These are phyloP conservation scores for Bucco capensis DNA, from an alignment of 2,113 vertebrate species.

Conservation along the genomic window DNA sequence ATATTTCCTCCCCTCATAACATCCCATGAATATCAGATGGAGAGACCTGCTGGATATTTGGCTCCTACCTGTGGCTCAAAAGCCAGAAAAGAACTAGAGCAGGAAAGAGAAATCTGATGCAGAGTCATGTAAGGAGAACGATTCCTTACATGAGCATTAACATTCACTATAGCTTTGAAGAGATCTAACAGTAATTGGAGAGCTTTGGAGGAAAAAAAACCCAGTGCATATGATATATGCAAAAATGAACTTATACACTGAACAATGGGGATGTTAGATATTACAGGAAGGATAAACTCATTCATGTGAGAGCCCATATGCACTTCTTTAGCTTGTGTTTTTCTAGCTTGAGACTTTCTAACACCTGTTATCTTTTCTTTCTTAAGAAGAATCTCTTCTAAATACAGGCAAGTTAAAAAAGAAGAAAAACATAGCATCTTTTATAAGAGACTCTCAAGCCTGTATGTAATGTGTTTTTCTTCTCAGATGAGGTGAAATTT, in stretches of 20 bases:
- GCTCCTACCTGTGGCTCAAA: background rate
- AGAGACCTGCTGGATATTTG: constrained; percentile 28
- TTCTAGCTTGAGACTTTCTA: background rate
- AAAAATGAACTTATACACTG: background rate
- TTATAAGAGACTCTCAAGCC: background rate
- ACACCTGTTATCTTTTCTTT: background rate
- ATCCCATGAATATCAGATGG: background rate
- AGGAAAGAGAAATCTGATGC: constrained; percentile 37
- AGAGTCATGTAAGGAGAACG: background rate
- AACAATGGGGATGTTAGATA: background rate
- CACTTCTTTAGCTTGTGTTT: background rate
- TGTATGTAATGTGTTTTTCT: background rate
- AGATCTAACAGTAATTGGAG: background rate
- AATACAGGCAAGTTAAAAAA: background rate
- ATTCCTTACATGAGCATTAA: background rate
- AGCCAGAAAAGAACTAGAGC: constrained; percentile 37
- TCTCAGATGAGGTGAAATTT: background rate
- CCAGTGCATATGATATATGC: rapidly evolving
- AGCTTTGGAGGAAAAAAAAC: background rate
- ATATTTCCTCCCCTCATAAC: background rate
- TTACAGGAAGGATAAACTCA: background rate
- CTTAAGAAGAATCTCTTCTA: background rate
- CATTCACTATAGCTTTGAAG: background rate
- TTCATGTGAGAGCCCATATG: background rate
- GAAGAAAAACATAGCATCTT: background rate